Base-by-base conservation (phyloP, 2,113 vertebrate genomes). In the Peucedramus taeniatus region DNA sequence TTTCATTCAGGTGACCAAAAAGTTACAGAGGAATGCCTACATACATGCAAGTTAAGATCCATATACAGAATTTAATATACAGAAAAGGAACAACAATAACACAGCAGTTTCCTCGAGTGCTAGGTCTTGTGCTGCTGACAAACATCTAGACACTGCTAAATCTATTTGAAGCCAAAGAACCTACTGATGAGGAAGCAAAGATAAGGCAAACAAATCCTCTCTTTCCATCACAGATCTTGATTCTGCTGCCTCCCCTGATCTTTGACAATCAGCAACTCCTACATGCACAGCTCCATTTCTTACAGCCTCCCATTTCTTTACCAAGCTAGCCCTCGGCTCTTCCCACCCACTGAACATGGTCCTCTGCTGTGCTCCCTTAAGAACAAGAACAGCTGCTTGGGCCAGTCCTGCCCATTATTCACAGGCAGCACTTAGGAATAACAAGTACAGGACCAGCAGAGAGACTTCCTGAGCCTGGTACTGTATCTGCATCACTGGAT, bases 381-480 rank as follows among this genome's bases (percentile, higher is more conserved):
- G 66, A 61, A 56, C 45, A 83, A 50, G 54, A 50, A 7, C 7
- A 80, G 71, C 63, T 61, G 40, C 49, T 80, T 44, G n/a, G 72
- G 75, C 63, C 61, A 51, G 53, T 90, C 71, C 70, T 82, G 44
- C 51, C 75, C 59, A 65, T 85, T 86, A 87, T 65, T 91, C 78
- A 88, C 66, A 94, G 66, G 54, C 82, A 93, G 87, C 70, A 64
- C 71, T 83, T 44, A 30, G 14, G 50, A 94, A 83, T 66, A 96
- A 77, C 7, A 4, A 88, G 86, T 88, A 54, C 63, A 70, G 39
- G 71, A 86, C 88, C 68, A 90, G 68, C 47, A 94, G 26, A 82
- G 42, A 94, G 65, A 90, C 56, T 91, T 97, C 88, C 92, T 57
- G 63, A 93, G 83, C 71, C 92, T 88, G 59, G 63, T 64, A 64